Conservation (phyloP, 64 coral and sea anemone species). For the Actinia equina region DNA sequence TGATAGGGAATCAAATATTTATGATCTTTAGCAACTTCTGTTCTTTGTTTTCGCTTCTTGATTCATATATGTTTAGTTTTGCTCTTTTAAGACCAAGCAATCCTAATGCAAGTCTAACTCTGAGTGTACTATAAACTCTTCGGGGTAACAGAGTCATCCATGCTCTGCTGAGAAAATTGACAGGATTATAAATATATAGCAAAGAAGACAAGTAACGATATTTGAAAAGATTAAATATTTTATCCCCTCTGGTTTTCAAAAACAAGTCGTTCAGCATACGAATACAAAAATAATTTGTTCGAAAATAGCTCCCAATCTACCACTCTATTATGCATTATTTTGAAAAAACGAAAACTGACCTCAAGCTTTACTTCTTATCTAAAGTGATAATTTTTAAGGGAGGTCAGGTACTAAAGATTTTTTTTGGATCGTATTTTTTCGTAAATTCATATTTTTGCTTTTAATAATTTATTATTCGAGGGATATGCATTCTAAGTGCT, state of each 20-base stretch:
- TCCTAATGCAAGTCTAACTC: too few relatives aligned
- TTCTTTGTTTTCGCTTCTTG: not conserved
- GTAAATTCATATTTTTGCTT: not conserved
- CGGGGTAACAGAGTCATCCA: not conserved
- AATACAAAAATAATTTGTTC: too few relatives aligned
- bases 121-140: too few relatives aligned
- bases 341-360: too few relatives aligned
- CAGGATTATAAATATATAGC: too few relatives aligned
- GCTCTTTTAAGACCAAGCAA: not conserved
- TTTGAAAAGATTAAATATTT: too few relatives aligned
- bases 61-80: not conserved
- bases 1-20: slow-evolving; percentile 11
- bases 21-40: not conserved
- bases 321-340: too few relatives aligned
- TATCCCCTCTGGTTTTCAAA: too few relatives aligned
- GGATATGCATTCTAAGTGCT: not conserved
- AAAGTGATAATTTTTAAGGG: too few relatives aligned
- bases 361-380: not conserved
- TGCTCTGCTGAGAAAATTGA: not conserved
- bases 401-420: not conserved
- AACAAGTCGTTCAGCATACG: too few relatives aligned
- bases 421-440: not conserved
- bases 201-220: too few relatives aligned
- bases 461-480: not conserved
- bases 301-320: too few relatives aligned